Conservation (phyloP, 2,113 vertebrate species). For the Seriola dumerili region DNA sequence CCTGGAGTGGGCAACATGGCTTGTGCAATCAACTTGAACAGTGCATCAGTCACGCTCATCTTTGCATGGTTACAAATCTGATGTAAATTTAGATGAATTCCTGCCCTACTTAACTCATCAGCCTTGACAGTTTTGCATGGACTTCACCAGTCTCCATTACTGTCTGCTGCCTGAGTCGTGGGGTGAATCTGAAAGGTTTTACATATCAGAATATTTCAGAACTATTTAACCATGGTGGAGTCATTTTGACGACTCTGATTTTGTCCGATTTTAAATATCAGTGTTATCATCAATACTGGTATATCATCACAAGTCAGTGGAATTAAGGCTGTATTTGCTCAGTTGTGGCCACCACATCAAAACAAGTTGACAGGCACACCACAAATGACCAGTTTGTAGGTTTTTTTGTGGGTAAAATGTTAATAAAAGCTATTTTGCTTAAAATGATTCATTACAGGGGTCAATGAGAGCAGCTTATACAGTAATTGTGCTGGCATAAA, state of each 20-base stretch:
- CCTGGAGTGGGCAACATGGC: constrained; percentile 41
- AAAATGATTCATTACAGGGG: not conserved
- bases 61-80: constrained; percentile 58
- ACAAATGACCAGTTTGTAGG: too few species aligned
- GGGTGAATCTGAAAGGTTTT: constrained; percentile 18
- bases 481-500: not conserved
- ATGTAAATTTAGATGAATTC: constrained; percentile 61
- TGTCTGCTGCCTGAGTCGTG: constrained; percentile 18
- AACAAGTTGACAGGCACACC: too few species aligned
- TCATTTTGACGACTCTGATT: not conserved
- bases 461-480: not conserved
- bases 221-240: not conserved
- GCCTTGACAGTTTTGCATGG: constrained; percentile 49
- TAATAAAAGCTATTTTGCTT: not conserved
- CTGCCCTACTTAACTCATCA: constrained; percentile 62
- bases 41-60: constrained; percentile 60
- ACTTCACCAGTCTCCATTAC: constrained; percentile 29
- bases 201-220: not conserved
- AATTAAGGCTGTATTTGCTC: too few species aligned
- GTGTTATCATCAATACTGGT: too few species aligned
- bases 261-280: not conserved
- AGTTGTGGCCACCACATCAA: too few species aligned
- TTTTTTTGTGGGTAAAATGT: not conserved
- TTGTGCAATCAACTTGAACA: constrained; percentile 59
- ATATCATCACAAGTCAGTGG: too few species aligned